Percentiles rank a stretch among this genome's conserved stretches.
phyloP scores from a whole-genome alignment of 2,113 vertebrate species.

The Arizona elegans region DNA sequence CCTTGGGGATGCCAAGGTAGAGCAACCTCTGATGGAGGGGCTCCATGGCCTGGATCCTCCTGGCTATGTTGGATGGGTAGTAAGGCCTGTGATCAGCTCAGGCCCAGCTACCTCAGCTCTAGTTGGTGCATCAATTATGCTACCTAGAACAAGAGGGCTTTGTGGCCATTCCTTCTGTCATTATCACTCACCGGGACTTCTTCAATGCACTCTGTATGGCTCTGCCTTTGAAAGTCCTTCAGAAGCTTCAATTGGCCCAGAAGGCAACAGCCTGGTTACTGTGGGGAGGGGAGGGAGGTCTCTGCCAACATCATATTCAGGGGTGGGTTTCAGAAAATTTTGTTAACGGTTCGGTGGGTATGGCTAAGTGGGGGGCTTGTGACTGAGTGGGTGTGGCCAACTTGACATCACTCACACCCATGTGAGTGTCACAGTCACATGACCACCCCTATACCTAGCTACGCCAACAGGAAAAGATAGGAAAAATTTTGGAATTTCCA shows the following conservation, averaged over 20 bases:
- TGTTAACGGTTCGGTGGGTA: too few species aligned
- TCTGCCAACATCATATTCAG: neutral
- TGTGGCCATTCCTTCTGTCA: neutral
- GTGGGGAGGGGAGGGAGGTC: neutral
- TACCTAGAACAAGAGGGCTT: neutral
- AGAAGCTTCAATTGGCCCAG: neutral
- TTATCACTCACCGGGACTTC: neutral
- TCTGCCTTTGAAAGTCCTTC: neutral
- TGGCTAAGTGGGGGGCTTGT: too few species aligned
- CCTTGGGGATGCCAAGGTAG: neutral
- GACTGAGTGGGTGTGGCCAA: too few species aligned
- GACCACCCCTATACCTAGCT: too few species aligned
- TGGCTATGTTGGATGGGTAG: neutral
- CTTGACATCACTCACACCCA: too few species aligned
- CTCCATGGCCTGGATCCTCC: neutral
- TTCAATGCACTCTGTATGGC: neutral
- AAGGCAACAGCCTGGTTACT: neutral
- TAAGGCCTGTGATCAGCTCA: neutral
- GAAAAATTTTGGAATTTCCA: too few species aligned
- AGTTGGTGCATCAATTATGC: neutral
- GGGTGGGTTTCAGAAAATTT: too few species aligned
- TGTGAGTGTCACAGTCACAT: too few species aligned
- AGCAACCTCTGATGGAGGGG: neutral
- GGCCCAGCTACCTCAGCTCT: neutral
- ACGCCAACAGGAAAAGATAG: too few species aligned